Evolutionary conservation across 1,140 invertebrate species (phyloP), one percentile per base, ranked within the genome.

Genomic region (Metaphire vulgaris): DNA sequence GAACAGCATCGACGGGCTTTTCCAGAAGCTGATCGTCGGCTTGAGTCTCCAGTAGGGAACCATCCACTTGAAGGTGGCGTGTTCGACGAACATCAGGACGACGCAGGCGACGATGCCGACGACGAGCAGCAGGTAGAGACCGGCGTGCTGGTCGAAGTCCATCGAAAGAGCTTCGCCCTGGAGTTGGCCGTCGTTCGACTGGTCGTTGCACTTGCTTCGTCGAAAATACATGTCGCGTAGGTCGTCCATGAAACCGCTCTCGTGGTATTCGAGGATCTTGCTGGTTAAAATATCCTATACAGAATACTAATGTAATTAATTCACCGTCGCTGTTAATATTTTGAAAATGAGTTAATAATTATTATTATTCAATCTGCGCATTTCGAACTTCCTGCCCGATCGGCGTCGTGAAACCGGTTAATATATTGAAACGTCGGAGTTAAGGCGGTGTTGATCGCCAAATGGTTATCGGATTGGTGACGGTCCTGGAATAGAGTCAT

Each of bases 1-100:
- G n/a, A n/a, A n/a, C n/a, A n/a, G n/a, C n/a, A 96, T 91, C 83
- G 96, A 95, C 31, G 92, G 89, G 80, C 92, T 95, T 75, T 92
- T 89, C 94, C 94, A 96, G 76, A 93, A 90, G 12, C 93, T 94
- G 75, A 91, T 91, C 81, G 93, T 92, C 0, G 93, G 93, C 79
- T 91, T 90, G 75, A 91, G 90, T 67, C 95, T 88, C 34, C 95
- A 87, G 74, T 90, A 89, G 0, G 95, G 95, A 76, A 97, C 86
- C 14, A 92, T 91, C 83, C 93, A 94, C 84, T 91, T 92, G 88
- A 94, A 97, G 85, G 95, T 93, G 76, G 93, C 87, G 85, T 96
- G 93, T 86, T 96, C 95, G 16, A 95, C 89, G 56, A 92, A 85
- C 70, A 96, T 88, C 80, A 96, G 93, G n/a, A 94, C 82, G 33